Evolutionary conservation across 2,797 vertebrate species (phyloP), one percentile per base, ranked within the genome.

Genomic region (Hippoglossus hippoglossus): DNA sequence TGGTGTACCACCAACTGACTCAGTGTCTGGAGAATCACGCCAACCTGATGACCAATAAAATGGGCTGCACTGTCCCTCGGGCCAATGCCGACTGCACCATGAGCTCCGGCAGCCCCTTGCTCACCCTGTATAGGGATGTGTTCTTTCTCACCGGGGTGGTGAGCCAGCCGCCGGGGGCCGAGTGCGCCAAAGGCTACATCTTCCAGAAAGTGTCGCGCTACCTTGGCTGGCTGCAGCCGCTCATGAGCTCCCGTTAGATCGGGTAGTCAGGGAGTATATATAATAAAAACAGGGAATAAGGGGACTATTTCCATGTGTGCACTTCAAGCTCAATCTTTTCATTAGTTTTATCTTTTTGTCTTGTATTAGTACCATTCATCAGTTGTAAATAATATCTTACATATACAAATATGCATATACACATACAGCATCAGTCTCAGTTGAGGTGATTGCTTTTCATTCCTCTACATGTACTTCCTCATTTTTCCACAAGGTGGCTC

Each of bases 141-240:
- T 86, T 93, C 80, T 95, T 93, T 85, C 93, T 95, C 62, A 95
- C 94, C 0, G 95, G 94, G 3, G 67, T 95, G 31, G 73, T 95
- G 67, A 94, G 83, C 78, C 75, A 51, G 59, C 89, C 90, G 0
- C 22, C 74, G 2, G 92, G 76, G 18, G 77, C 82, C 3, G 68
- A 93, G 21, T 95, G 95, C 82, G 75, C 7, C 21, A 81, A 89
- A 2, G 95, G 94, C 1, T 95, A 92, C 75, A 63, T 95, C 75
- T 93, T 93, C 80, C 94, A 95, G 82, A 95, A 94, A 73, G 93
- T 95, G 53, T 95, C 94, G 0, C 94, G 94, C 44, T 77, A 89
- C 71, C 82, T 93, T 16, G 76, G 77, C 46, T 95, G 95, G 95
- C 82, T 95, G 62, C 75, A 79, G 68, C 10, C 77, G 0, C 18